Evolutionary conservation across 2,888 invertebrate species (phyloP).

Genomic region (Ectemnius continuus): DNA sequence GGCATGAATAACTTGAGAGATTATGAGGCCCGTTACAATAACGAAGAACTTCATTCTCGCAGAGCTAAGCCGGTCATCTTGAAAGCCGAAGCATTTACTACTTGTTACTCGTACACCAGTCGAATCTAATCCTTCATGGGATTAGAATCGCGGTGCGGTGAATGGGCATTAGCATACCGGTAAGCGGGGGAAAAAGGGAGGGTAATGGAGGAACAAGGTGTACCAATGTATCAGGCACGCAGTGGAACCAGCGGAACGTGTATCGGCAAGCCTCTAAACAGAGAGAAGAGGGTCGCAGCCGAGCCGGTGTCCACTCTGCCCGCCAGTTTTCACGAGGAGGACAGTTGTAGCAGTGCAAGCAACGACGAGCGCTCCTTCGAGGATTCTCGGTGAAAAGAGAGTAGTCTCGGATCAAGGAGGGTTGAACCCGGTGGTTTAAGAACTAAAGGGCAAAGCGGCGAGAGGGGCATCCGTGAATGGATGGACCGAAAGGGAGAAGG

Average conservation of each 20-base stretch:
- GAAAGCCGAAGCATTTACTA: too few relatives aligned
- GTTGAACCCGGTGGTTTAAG: conserved; percentile 43
- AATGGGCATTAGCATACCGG: background rate
- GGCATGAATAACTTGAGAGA: too few relatives aligned
- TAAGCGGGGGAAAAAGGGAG: background rate
- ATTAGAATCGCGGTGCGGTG: background rate
- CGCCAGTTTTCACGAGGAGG: background rate
- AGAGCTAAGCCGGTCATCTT: too few relatives aligned
- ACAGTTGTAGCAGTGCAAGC: background rate
- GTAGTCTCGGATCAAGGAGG: conserved; percentile 33
- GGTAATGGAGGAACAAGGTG: background rate
- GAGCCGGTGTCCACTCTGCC: background rate
- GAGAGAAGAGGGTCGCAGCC: background rate
- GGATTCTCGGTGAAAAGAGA: conserved; percentile 39
- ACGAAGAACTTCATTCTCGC: too few relatives aligned
- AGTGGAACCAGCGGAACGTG: background rate
- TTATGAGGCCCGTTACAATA: too few relatives aligned
- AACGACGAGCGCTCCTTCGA: conserved; percentile 6
- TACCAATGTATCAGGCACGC: background rate
- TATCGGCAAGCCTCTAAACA: background rate
- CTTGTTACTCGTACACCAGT: too few relatives aligned
- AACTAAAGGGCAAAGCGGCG: conserved; percentile 32
- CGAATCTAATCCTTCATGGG: background rate
- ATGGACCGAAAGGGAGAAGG: conserved; percentile 50
- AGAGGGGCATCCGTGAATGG: conserved; percentile 65